Base-by-base conservation (phyloP, 2,888 invertebrate species). In the Amiota minor region DNA sequence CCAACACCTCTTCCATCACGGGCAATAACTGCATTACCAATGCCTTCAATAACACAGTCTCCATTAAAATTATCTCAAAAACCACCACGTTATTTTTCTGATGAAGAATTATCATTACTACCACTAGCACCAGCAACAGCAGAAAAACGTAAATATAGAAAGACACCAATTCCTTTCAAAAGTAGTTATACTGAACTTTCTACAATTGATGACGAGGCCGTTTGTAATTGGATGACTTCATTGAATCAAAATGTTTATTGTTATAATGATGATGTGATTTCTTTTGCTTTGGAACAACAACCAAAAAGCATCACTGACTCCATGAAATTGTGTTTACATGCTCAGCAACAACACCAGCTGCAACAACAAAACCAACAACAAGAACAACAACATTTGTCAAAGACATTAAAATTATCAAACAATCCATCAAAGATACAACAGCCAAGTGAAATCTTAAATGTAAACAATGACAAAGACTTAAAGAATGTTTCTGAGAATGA, bases 261-360 rank as follows among this genome's bases (percentile, higher is more conserved):
- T 74, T 89, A 90, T 16, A 83, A 85, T 74, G 84, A 72, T 11
- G 76, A 83, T 70, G 79, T 81, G 10, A 81, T 79, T 45, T n/a
- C 50, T 1, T 3, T 3, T 20, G 74, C 73, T 1, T 72, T 72
- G 6, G 79, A 80, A 49, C 83, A 83, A 73, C 84, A 86, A 80
- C 87, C 88, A 1, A 90, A 90, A 77, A 88, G 88, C 75, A 88
- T 90, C 77, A 89, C 90, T 35, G 84, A 89, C 2, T 72, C 77
- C 11, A 12, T 49, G 18, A 3, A 50, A 50, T 68, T 61, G 70
- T 61, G 53, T 49, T 14, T 75, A 65, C 79, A 82, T 20, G 79
- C 76, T 20, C 70, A 78, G 11, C 80, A 78, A 23, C 68, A 68
- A 35, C 70, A 74, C 3, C 72, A 72, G 1, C 72, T 75, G n/a